phyloP scores from a whole-genome alignment of 1,140 invertebrate species.

The Zaprionus inermis region DNA sequence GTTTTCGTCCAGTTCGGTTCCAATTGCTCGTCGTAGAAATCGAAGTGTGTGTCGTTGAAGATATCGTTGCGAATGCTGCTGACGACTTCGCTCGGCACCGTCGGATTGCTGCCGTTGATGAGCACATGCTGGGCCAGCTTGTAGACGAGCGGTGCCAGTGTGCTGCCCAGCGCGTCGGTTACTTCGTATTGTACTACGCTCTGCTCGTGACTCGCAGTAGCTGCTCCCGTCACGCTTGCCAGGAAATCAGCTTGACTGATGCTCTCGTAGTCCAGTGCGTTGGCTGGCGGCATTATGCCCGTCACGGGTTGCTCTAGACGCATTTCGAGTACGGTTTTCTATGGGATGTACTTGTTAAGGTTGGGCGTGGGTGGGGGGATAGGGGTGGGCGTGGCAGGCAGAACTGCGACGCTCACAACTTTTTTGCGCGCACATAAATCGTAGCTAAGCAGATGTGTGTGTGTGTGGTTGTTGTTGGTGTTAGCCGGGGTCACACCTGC shows the following conservation, averaged over 20 bases:
- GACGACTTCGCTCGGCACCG: slow-evolving; percentile 12
- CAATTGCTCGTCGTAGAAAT: slow-evolving; percentile 50
- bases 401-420: slow-evolving; percentile 37
- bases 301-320: slow-evolving; percentile 39
- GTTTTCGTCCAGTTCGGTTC: slow-evolving; percentile 63
- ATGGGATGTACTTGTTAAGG: neutral
- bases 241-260: slow-evolving; percentile 63
- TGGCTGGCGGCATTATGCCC: slow-evolving; percentile 54
- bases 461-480: slow-evolving; percentile 17
- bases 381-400: neutral
- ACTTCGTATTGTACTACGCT: slow-evolving; percentile 51
- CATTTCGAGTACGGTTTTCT: neutral
- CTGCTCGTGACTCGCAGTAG: slow-evolving; percentile 27
- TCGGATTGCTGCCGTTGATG: slow-evolving; percentile 15
- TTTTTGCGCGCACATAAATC: slow-evolving; percentile 65
- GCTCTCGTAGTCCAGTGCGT: slow-evolving; percentile 51
- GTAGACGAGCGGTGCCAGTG: slow-evolving; percentile 26
- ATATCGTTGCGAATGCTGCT: slow-evolving; percentile 3
- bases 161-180: slow-evolving; percentile 36
- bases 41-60: slow-evolving; percentile 30
- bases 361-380: neutral
- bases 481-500: slow-evolving; percentile 21
- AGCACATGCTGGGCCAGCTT: slow-evolving; percentile 20
- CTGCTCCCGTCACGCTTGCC: slow-evolving; percentile 56
- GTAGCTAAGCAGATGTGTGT: neutral